Conservation (phyloP, 2,113 vertebrate genomes). For the Macaca mulatta region DNA sequence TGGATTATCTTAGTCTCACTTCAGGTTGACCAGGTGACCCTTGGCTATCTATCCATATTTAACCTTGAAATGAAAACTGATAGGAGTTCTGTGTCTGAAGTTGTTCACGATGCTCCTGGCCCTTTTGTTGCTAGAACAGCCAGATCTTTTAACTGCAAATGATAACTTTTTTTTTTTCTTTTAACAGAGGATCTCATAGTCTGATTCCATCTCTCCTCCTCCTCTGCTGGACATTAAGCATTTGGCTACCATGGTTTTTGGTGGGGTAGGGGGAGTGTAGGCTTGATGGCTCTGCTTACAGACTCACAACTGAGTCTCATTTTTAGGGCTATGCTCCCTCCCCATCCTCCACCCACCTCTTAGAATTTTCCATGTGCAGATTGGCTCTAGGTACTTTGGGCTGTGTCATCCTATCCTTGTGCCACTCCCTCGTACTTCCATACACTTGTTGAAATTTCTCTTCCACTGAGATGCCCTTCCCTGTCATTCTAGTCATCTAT, state of each 20-base stretch:
- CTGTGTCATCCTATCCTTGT: not conserved
- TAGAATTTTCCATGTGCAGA: not conserved
- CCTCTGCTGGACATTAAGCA: not conserved
- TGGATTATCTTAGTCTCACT: not conserved
- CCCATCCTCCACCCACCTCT: not conserved
- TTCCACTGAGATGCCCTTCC: not conserved
- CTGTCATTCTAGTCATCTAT: not conserved
- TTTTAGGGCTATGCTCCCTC: not conserved
- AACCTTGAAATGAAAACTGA: not conserved
- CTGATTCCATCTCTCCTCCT: not conserved
- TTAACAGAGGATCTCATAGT: not conserved
- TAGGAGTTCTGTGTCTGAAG: not conserved
- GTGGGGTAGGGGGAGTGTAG: not conserved
- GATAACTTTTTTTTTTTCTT: not conserved
- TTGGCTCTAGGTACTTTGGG: not conserved
- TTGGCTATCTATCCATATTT: not conserved
- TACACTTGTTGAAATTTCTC: not conserved
- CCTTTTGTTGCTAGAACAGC: not conserved
- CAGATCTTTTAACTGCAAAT: not conserved
- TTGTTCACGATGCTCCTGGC: not conserved
- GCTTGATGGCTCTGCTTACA: not conserved
- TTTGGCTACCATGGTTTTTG: not conserved
- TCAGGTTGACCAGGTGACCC: not conserved
- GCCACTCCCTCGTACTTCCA: not conserved
- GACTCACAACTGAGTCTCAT: not conserved